phyloP scores from a whole-genome alignment of 2,113 vertebrate species.

The Chionis minor region DNA sequence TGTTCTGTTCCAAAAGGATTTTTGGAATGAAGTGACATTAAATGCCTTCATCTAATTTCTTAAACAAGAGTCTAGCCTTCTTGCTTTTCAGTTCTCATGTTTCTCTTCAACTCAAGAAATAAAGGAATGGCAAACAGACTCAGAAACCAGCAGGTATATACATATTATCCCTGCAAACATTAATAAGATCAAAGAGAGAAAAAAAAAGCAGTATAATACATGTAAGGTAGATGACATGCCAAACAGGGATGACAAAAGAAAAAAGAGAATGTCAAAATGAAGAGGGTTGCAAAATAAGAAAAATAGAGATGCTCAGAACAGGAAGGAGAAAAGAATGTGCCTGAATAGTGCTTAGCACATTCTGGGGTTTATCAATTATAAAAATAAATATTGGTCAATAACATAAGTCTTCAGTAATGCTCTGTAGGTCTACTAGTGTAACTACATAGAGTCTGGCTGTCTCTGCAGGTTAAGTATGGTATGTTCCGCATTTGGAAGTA shows the following conservation, averaged over 20 bases:
- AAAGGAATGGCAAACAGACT: not conserved
- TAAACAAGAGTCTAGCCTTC: constrained; percentile 23
- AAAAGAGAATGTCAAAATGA: not conserved
- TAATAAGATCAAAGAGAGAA: not conserved
- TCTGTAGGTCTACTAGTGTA: not conserved
- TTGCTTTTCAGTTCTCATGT: not conserved
- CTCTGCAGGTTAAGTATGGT: not conserved
- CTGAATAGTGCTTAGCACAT: not conserved
- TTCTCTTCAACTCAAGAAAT: constrained; percentile 12
- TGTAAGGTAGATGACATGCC: not conserved
- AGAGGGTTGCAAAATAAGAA: not conserved
- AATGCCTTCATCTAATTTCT: constrained; percentile 11
- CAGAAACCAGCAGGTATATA: not conserved
- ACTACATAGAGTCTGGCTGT: not conserved
- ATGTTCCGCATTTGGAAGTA: not conserved
- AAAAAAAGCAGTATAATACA: not conserved
- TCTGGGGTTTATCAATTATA: not conserved
- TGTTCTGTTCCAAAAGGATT: not conserved
- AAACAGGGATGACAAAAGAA: not conserved
- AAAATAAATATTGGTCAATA: not conserved
- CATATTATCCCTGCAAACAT: not conserved
- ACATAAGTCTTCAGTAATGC: not conserved
- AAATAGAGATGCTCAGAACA: not conserved
- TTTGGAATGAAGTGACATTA: constrained; percentile 1
- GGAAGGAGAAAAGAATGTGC: not conserved